Evolutionary conservation across 2,888 invertebrate genomes (phyloP).

Genomic region (Cinara cedri): DNA sequence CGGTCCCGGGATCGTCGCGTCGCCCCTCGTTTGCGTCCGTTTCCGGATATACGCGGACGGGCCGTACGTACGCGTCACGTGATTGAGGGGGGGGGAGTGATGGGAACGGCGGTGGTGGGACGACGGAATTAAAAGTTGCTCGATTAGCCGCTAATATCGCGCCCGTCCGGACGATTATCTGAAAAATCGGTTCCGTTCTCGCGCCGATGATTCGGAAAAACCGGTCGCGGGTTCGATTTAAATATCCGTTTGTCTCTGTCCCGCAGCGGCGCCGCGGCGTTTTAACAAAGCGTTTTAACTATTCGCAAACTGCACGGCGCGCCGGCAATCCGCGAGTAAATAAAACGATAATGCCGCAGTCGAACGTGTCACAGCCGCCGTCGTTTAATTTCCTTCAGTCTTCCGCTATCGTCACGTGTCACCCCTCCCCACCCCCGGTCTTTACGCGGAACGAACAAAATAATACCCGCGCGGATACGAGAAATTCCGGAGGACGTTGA

Average conservation of each 20-base stretch:
- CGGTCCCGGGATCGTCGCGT: background rate
- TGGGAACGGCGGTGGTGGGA: background rate
- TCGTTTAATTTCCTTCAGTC: too few species aligned
- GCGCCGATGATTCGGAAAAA: slow-evolving; percentile 53
- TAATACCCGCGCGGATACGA: too few species aligned
- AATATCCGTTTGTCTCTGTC: slow-evolving; percentile 35
- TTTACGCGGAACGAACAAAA: too few species aligned
- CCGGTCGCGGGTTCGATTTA: background rate
- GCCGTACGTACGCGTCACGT: background rate
- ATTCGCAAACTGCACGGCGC: too few species aligned
- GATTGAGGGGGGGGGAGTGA: too few species aligned
- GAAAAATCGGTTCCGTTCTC: slow-evolving; percentile 56
- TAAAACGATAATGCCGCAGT: too few species aligned
- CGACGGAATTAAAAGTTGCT: slow-evolving; percentile 50
- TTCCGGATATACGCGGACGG: background rate
- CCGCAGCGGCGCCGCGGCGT: background rate
- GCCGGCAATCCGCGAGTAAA: slow-evolving; percentile 17
- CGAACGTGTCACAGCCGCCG: background rate
- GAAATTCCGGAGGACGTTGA: too few species aligned
- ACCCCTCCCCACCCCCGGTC: too few species aligned
- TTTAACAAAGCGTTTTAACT: slow-evolving; percentile 49
- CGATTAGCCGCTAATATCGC: slow-evolving; percentile 53
- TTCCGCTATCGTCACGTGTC: too few species aligned
- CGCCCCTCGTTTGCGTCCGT: background rate
- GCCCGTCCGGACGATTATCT: slow-evolving; percentile 55